Evolutionary conservation across 2,797 vertebrate genomes (phyloP).

Genomic region (Malacoctenus gilli): DNA sequence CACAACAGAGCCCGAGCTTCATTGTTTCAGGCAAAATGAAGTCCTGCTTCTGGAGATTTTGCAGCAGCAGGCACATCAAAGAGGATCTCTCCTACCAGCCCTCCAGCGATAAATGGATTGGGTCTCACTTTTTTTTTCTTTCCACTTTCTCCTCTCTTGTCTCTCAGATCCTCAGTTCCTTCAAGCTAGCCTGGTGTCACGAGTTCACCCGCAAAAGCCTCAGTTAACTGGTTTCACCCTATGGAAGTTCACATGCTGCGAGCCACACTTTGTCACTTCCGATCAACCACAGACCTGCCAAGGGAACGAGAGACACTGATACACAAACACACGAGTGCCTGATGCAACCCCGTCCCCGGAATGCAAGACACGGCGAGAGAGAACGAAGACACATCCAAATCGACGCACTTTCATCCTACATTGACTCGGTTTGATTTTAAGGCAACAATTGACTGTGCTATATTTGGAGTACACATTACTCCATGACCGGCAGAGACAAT

Average conservation of each 20-base stretch:
- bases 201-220: constrained; percentile 33
- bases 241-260: constrained; percentile 15
- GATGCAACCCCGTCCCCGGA: constrained; percentile 37
- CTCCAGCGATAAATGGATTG: constrained; percentile 52
- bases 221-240: constrained; percentile 33
- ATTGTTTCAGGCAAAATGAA: constrained; percentile 44
- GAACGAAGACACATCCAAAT: constrained; percentile 12
- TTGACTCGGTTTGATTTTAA: constrained; percentile 64
- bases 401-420: constrained; percentile 6
- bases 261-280: constrained; percentile 35
- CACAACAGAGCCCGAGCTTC: constrained; percentile 27
- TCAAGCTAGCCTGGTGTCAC: constrained; percentile 19
- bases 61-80: constrained; percentile 70
- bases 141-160: constrained; percentile 48
- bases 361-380: constrained; percentile 22
- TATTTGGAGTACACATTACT: constrained; percentile 43
- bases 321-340: constrained; percentile 3
- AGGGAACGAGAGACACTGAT: constrained; percentile 9
- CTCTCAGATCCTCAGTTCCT: constrained; percentile 52
- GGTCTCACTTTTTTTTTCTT: constrained; percentile 33
- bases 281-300: constrained; percentile 20
- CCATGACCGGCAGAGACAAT: constrained; percentile 32
- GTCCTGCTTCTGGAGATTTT: constrained; percentile 54
- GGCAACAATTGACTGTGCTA: constrained; percentile 72
- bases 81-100: constrained; percentile 61